Conservation (phyloP, 2,113 vertebrate genomes). For the Madoqua kirkii region DNA sequence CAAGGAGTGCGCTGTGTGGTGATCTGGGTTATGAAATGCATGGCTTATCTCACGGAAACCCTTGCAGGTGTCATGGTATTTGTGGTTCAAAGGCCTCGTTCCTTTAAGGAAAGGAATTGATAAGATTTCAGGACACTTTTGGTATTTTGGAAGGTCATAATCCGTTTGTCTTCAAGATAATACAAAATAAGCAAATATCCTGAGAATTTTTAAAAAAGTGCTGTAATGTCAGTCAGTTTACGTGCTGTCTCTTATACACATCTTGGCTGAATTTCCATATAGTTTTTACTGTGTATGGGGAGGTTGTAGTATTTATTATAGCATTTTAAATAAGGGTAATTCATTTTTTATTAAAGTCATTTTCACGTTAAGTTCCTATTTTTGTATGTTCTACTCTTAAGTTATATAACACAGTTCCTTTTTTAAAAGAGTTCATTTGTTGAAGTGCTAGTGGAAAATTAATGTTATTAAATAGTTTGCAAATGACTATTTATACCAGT, state of each 20-base stretch:
- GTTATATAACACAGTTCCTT: slow-evolving; percentile 98
- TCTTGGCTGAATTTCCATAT: slow-evolving; percentile 99
- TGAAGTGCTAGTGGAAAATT: slow-evolving; percentile 99
- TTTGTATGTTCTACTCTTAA: slow-evolving; percentile 99
- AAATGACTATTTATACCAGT: slow-evolving; percentile 99
- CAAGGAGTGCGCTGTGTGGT: slow-evolving; percentile 61
- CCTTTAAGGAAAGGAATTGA: slow-evolving; percentile 25
- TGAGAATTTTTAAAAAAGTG: slow-evolving; percentile 17
- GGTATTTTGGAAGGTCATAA: slow-evolving; percentile 45
- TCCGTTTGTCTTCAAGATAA: slow-evolving; percentile 55
- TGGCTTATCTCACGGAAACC: neutral
- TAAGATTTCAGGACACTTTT: slow-evolving; percentile 65
- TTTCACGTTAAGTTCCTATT: slow-evolving; percentile 99
- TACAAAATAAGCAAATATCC: slow-evolving; percentile 49
- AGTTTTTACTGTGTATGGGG: slow-evolving; percentile 99
- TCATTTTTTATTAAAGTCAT: slow-evolving; percentile 99
- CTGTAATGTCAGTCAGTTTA: slow-evolving; percentile 84
- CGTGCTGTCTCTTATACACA: no score
- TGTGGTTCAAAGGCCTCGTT: slow-evolving; percentile 52
- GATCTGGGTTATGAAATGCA: slow-evolving; percentile 68
- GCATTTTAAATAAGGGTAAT: slow-evolving; percentile 99
- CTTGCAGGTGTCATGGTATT: neutral
- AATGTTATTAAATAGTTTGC: slow-evolving; percentile 99
- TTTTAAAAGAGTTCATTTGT: slow-evolving; percentile 99
- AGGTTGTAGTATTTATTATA: slow-evolving; percentile 99